Base-by-base conservation (phyloP, 2,797 vertebrate genomes). In the Zenarchopterus dispar region DNA sequence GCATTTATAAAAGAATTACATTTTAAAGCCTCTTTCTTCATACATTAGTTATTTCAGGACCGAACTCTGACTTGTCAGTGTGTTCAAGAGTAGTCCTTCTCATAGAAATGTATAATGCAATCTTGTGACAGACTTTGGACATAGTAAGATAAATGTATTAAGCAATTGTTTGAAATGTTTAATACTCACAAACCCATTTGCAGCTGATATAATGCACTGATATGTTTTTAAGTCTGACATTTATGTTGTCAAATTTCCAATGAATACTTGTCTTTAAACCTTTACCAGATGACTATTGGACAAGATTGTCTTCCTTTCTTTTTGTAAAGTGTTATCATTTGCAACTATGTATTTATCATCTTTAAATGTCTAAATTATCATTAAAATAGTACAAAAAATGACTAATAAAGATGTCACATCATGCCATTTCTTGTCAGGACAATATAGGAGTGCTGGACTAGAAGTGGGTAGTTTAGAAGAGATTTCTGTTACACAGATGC, bases 341-440 rank as follows among this genome's bases (percentile, higher is more conserved):
- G 1, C 11, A 39, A 39, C 13, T 70, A 5, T 78, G 21, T 66
- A 11, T 73, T 28, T 48, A 9, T 73, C 16, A 23, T 67, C 24
- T 21, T 21, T 24, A 58, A 53, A 11, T 60, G 28, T 50, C 21
- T 31, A 28, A 62, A 70, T 43, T 28, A 46, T 62, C n/a, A 1
- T 23, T 72, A 22, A 45, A 66, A 67, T 16, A 51, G 17, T 77
- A 46, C 51, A 77, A 56, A 45, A 73, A 63, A 62, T 71, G 26
- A 78, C 78, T 56, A 89, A 89, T 90, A 89, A 90, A 89, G 82
- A 67, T 46, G 16, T 54, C 54, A n/a, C 48, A 42, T 52, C n/a
- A 2, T 52, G 3, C 36, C 4, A 42, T 82, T 76, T 86, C 74
- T 47, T 82, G 46, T 75, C 46, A 68, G 58, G 62, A 68, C 58